Base-by-base conservation (phyloP, 2,113 vertebrate species). In the Ellobius talpinus region DNA sequence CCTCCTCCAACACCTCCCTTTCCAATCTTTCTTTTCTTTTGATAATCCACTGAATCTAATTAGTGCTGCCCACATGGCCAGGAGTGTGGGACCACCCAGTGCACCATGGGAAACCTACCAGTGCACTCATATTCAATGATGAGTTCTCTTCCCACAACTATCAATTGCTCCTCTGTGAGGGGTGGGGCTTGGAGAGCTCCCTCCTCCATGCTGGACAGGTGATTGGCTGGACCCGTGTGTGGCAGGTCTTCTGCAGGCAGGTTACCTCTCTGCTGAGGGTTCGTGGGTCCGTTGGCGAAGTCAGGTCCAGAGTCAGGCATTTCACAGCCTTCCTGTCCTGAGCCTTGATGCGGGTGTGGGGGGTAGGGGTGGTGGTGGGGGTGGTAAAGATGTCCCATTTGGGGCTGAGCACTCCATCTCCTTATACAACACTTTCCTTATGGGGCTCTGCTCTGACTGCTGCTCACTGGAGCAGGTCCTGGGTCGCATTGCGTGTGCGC, bases 221-320 rank as follows among this genome's bases (percentile, higher is more conserved):
- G 55, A 39, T n/a, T 61, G 55, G 55, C n/a, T 42, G 26, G 23
- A 16, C 29, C 39, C 29, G n/a, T n/a, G n/a, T n/a, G n/a, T 31
- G 31, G 39, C 39, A 31, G 81, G 81, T 16, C n/a, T 39, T 63
- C 39, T 0, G 3, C 55, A 26, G 58, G 3, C 55, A 26, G 58
- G 58, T 65, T 31, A 29, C 58, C 39, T 45, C 39, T n/a, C 81
- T 84, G 23, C 55, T 42, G 23, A 17, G 58, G 29, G n/a, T 42
- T 61, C 13, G 0, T 26, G 36, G 21, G 55, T 39, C 17, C 5
- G 11, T 13, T 17, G 31, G 31, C 52, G 2, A 1, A 26, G 55
- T 16, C 81, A 14, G 61, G n/a, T 84, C 55, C 13, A 26, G n/a
- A 63, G 24, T 31, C 55, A 42, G 13, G 13, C n/a, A 3, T 63